Conservation (phyloP, 2,113 vertebrate genomes). For the Xiphophorus couchianus region DNA sequence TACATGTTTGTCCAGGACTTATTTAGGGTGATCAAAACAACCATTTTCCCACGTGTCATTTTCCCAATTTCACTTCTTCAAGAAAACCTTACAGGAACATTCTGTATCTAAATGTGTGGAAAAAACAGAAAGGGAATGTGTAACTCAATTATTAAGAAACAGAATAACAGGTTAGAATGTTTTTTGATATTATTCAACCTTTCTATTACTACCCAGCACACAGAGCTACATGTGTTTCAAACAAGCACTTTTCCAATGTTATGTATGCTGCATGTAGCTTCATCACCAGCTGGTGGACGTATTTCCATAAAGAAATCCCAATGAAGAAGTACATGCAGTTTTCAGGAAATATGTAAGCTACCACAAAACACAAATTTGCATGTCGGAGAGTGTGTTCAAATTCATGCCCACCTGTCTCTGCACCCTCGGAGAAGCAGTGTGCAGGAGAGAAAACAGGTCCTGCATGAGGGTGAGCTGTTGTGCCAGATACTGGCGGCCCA, state of each 20-base stretch:
- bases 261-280: background rate
- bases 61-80: too few relatives aligned
- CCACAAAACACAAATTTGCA: background rate
- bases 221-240: background rate
- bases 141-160: too few relatives aligned
- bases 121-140: too few relatives aligned
- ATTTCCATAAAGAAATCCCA: background rate
- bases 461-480: constrained; percentile 97
- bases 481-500: constrained; percentile 95
- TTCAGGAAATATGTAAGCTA: background rate
- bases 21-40: too few relatives aligned
- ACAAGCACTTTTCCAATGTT: background rate
- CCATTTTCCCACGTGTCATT: too few relatives aligned
- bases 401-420: constrained; percentile 90
- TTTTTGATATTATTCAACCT: too few relatives aligned
- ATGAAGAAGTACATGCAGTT: background rate
- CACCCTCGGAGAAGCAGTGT: constrained; percentile 96
- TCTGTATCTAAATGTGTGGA: too few relatives aligned
- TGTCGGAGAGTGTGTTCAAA: background rate
- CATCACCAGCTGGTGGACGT: constrained; percentile 14
- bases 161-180: too few relatives aligned
- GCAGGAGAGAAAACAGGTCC: constrained; percentile 95
- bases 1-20: too few relatives aligned
- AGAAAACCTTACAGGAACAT: too few relatives aligned
- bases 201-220: too few relatives aligned